Percentiles rank a stretch among this genome's conserved stretches.
Evolutionary conservation across 1,140 invertebrate genomes (phyloP).

Genomic region (Doryteuthis pealeii): DNA sequence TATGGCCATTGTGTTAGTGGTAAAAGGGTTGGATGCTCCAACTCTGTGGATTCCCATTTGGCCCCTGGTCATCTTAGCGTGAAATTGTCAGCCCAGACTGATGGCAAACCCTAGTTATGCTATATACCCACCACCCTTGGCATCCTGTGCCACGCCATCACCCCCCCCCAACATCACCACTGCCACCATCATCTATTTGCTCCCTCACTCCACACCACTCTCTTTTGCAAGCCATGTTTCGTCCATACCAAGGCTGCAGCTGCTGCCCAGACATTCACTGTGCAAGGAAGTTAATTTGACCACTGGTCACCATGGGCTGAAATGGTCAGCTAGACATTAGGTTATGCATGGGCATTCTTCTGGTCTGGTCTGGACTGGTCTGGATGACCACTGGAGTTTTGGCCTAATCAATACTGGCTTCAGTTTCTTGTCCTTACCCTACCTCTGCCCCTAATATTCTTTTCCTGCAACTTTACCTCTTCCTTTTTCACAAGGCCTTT

Average conservation of each 20-base stretch:
- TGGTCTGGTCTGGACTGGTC: neutral
- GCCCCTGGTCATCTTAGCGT: conserved; percentile 6
- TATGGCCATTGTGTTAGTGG: neutral
- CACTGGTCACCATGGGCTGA: conserved; percentile 6
- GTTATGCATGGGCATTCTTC: conserved; percentile 8
- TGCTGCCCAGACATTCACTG: conserved; percentile 10
- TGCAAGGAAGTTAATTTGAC: conserved; percentile 9
- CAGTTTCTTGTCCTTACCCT: neutral
- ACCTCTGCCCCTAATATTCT: neutral
- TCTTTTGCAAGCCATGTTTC: neutral
- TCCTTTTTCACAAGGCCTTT: too few species aligned
- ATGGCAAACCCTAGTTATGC: neutral
- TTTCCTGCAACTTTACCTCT: neutral
- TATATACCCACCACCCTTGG: neutral
- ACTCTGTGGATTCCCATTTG: neutral
- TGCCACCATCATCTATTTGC: too few species aligned
- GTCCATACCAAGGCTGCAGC: neutral
- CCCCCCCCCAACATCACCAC: too few species aligned
- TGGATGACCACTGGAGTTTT: neutral
- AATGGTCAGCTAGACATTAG: conserved; percentile 9
- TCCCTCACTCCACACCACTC: too few species aligned
- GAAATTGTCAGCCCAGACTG: conserved; percentile 7
- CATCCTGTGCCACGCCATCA: too few species aligned
- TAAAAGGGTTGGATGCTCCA: neutral
- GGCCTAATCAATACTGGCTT: neutral